Base-by-base conservation (phyloP, 2,113 vertebrate species). In the Spheniscus mendiculus region DNA sequence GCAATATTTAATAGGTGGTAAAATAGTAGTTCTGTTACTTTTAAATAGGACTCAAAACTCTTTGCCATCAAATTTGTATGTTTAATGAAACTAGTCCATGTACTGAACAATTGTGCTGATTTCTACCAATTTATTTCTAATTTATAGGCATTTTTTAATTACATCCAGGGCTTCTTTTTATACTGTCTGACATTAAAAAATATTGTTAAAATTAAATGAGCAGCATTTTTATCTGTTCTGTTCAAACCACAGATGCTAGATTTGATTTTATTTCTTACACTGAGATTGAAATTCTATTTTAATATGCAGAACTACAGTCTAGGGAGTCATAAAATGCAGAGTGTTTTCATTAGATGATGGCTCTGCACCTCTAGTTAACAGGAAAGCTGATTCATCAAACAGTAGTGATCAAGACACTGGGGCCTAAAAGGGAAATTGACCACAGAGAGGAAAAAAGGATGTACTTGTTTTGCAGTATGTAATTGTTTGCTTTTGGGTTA, bases 221-320 rank as follows among this genome's bases (percentile, higher is more conserved):
- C 56, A 97, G 38, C 74, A 96, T 96, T 98, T 98, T 97, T 97
- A 86, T 97, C 92, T 95, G 67, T 97, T 97, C 90, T 96, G n/a
- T 97, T 97, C 95, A 98, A 98, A 96, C 70, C 97, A 97, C 98
- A 98, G 98, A 98, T 98, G 98, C 95, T 98, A 97, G 83, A 96
- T 97, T 98, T 98, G 71, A 98, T 98, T 98, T 98, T 98, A 98
- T 98, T 98, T 98, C 97, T 98, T 97, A 96, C 71, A 92, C 78
- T 91, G 96, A 98, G 98, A 98, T 98, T 98, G 97, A 98, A 98
- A 98, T 97, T 98, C 97, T 97, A 58, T 98, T 98, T 98, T 97
- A 98, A 98, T 98, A 98, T 98, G 98, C 98, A 98, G 94, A 98
- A 98, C 92, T 98, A 95, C 95, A 98, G 97, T 83, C 96, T 80